A percentile compares a stretch with the other conserved stretches of the same genome.
These are phyloP conservation scores for Phaonia tiefii DNA, from an alignment of 2,888 invertebrate genomes.

Conservation along the genomic window DNA sequence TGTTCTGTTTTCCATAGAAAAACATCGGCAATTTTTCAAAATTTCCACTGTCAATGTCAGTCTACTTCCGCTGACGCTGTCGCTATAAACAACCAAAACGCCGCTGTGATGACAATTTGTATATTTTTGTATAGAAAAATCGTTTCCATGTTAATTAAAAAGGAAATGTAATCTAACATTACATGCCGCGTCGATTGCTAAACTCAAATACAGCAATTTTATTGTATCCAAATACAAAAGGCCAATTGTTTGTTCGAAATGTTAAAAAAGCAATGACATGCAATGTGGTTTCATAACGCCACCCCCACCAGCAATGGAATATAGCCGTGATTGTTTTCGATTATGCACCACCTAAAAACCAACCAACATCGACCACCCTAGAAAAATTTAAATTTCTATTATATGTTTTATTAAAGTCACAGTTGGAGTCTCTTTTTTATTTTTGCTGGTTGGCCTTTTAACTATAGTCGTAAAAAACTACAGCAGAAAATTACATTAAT, in stretches of 20 bases:
- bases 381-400: background rate
- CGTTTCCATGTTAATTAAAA: background rate
- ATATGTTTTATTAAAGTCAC: conserved; percentile 1
- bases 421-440: conserved; percentile 15
- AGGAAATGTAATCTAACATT: background rate
- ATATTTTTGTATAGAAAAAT: too few relatives aligned
- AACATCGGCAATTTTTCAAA: too few relatives aligned
- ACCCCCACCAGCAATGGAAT: too few relatives aligned
- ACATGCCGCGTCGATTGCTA: too few relatives aligned
- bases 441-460: too few relatives aligned
- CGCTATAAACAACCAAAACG: too few relatives aligned
- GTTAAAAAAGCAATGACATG: conserved; percentile 16
- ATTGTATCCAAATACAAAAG: background rate
- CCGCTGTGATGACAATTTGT: too few relatives aligned
- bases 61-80: too few relatives aligned
- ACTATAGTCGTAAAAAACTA: too few relatives aligned
- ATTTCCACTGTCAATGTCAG: too few relatives aligned
- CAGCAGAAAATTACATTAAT: conserved; percentile 1
- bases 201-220: background rate
- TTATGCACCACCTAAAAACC: background rate
- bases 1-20: background rate
- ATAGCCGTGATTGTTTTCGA: background rate
- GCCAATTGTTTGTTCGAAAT: conserved; percentile 23
- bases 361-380: background rate
- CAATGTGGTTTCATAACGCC: background rate